Base-by-base conservation (phyloP, 2,797 vertebrate species). In the Muscicapa striata region DNA sequence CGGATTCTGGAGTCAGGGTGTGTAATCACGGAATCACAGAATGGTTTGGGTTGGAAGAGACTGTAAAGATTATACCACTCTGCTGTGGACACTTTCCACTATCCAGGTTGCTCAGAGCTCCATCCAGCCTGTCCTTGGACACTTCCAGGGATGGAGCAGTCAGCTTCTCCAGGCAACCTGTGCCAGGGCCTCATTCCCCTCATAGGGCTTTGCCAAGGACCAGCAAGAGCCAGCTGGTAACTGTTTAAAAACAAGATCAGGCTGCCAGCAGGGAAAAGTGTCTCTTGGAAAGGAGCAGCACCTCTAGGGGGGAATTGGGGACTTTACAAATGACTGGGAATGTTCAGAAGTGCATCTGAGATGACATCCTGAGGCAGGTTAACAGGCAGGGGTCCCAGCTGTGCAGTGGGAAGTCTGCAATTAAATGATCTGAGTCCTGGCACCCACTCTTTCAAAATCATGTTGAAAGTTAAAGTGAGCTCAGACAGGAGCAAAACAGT, bases 111-210 rank as follows among this genome's bases (percentile, higher is more conserved):
- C 52, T 77, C 66, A 22, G 11, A 59, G 40, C 45, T 16, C 38
- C 13, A 12, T 59, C 45, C 66, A 78, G 0, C 15, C n/a, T 23
- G 30, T 30, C 21, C 30, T 64, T 59, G 7, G 7, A 36, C 34
- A 27, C 30, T 72, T 27, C 10, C 51, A 72, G 45, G 26, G 30
- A 27, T 32, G 45, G 40, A 21, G 29, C 58, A 58, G 51, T 45
- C 8, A 64, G 64, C 45, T 64, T 51, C n/a, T 58, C 51, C 0
- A 1, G 29, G 21, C 29, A 58, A 0, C 24, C 30, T 34, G 17
- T 70, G 64, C 49, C 49, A 45, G 38, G 17, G 12, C 29, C 30
- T 84, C 21, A 4, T 3, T 29, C 1, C 10, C 9, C 9, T 58
- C 45, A 14, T 38, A 36, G 38, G 30, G 21, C 70, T 68, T 64